Percentiles rank a stretch among this genome's conserved stretches.
phyloP scores from a whole-genome alignment of 2,797 vertebrate genomes.

The Sebastolobus alascanus region DNA sequence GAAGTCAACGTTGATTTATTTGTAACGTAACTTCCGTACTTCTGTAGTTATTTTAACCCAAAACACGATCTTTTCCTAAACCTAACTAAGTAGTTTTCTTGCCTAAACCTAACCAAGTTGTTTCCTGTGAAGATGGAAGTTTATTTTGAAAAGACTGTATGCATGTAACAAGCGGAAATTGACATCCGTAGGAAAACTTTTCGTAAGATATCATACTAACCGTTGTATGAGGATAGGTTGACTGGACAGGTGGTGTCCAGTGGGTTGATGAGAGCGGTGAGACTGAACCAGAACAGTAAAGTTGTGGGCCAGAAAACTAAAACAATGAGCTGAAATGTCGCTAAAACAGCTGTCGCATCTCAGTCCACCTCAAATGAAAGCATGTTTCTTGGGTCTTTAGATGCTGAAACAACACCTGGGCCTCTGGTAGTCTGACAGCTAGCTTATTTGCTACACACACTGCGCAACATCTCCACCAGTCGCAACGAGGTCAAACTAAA shows the following conservation, averaged over 20 bases:
- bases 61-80: too few relatives aligned
- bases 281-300: neutral
- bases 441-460: neutral
- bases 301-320: neutral
- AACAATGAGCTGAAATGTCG: neutral
- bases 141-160: too few relatives aligned
- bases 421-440: neutral
- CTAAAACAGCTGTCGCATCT: neutral
- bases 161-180: too few relatives aligned
- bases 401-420: neutral
- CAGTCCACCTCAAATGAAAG: constrained; percentile 1
- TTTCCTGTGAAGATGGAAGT: too few relatives aligned
- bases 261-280: neutral
- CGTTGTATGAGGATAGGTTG: neutral
- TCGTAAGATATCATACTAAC: neutral
- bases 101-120: too few relatives aligned
- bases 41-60: too few relatives aligned
- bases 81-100: too few relatives aligned
- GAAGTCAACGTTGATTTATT: too few relatives aligned
- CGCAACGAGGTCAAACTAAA: neutral
- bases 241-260: too few relatives aligned
- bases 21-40: too few relatives aligned
- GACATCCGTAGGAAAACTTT: neutral
- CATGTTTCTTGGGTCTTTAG: neutral
- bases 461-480: neutral